Evolutionary conservation across 2,888 invertebrate species (phyloP), one percentile per base, ranked within the genome.

Genomic region (Drosophila conformis): DNA sequence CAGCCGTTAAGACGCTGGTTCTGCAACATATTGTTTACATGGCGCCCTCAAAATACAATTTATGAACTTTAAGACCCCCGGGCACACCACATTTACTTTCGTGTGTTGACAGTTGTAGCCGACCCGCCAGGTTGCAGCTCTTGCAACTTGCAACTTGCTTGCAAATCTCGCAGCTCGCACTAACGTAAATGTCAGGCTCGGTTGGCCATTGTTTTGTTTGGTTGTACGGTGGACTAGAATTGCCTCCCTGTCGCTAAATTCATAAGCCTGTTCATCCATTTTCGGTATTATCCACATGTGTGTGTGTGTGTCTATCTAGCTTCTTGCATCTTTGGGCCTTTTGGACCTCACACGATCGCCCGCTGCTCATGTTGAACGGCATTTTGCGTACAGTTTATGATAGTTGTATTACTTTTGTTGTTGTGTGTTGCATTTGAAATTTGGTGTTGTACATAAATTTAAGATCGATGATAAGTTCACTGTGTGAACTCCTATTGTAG

Each of bases 91-190:
- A 83, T 81, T 88, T 87, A 80, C 90, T 78, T 86, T 88, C 83
- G 88, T 83, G 88, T 86, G 90, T 86, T 87, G 87, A 87, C 87
- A 87, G 86, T 87, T 88, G 87, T 89, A 78, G 84, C 75, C 63
- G 75, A 66, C n/a, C 13, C 56, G 38, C 57, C 64, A 59, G 27
- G 51, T 61, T 54, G 73, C 74, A 53, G 18, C 36, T 42, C 69
- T 38, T 46, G 66, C 71, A 70, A 40, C 72, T 59, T 56, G 31
- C 54, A 42, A 36, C 69, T 42, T 21, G 36, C 59, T 42, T 18
- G 68, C 67, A 40, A 69, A 59, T 60, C 42, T 38, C 53, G 62
- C 62, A 63, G 49, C 68, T 73, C 72, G 72, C 78, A 83, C 75
- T 69, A 38, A 29, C 13, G 38, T 27, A 84, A 86, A 89, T 84